These are phyloP conservation scores for Sebastes wilsoni DNA, from an alignment of 2,797 vertebrate genomes.

Conservation along the genomic window DNA sequence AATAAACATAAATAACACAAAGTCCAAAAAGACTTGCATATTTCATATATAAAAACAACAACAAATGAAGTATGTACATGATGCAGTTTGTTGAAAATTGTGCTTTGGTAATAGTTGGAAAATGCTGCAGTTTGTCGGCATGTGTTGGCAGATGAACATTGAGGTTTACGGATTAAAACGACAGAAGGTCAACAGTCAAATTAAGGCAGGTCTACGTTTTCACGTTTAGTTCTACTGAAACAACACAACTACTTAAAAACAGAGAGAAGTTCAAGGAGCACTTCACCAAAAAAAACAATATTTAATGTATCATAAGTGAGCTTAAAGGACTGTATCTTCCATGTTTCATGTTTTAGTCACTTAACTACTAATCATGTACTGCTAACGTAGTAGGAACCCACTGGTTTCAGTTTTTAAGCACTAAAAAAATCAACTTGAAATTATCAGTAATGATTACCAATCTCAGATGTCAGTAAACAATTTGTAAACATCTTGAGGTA, in stretches of 20 bases:
- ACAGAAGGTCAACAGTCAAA: not conserved
- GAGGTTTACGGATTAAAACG: conserved; percentile 37
- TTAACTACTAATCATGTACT: not conserved
- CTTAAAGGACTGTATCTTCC: not conserved
- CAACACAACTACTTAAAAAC: not conserved
- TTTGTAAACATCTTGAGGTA: conserved; percentile 11
- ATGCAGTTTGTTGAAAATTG: not conserved
- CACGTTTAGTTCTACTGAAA: conserved; percentile 7
- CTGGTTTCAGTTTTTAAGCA: not conserved
- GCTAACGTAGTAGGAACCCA: not conserved
- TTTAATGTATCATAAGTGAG: not conserved
- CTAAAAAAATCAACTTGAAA: not conserved
- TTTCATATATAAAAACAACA: conserved; percentile 28
- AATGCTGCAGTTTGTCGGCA: not conserved
- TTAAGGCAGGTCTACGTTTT: conserved; percentile 62
- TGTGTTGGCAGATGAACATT: conserved; percentile 55
- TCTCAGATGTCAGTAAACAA: not conserved
- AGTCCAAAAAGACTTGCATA: conserved; percentile 6
- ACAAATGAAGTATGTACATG: not conserved
- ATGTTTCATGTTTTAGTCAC: not conserved
- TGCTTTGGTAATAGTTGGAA: not conserved
- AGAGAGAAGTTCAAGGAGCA: conserved; percentile 18
- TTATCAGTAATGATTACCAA: not conserved
- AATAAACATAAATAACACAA: conserved; percentile 20
- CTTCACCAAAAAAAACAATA: conserved; percentile 8